phyloP scores from a whole-genome alignment of 2,888 invertebrate genomes.

The Cremastinae sp. region DNA sequence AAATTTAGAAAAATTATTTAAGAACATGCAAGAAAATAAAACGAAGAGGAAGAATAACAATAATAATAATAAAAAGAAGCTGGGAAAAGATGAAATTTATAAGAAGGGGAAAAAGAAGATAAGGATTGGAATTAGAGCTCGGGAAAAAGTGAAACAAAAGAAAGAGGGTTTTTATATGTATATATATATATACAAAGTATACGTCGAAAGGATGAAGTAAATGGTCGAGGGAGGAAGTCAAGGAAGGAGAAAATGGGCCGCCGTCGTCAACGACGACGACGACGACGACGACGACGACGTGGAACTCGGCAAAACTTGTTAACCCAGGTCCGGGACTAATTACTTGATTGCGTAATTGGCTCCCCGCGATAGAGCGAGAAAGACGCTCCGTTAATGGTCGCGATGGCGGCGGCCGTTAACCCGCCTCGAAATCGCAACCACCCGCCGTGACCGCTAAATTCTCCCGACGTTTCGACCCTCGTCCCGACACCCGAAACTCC shows the following conservation, averaged over 20 bases:
- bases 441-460: conserved; percentile 69
- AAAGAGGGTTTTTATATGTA: background rate
- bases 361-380: conserved; percentile 64
- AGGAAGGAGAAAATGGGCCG: conserved; percentile 66
- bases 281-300: too few species aligned
- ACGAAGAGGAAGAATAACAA: too few species aligned
- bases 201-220: conserved; percentile 39
- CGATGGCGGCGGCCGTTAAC: conserved; percentile 56
- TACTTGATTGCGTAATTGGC: conserved; percentile 79
- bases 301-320: conserved; percentile 71
- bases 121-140: conserved; percentile 10
- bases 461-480: conserved; percentile 72
- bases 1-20: too few species aligned
- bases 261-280: too few species aligned
- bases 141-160: conserved; percentile 31
- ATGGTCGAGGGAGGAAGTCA: conserved; percentile 44
- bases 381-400: conserved; percentile 36
- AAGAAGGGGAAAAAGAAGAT: conserved; percentile 6
- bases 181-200: conserved; percentile 32
- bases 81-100: conserved; percentile 26
- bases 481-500: conserved; percentile 12
- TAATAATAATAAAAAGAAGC: too few species aligned
- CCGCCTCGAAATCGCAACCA: conserved; percentile 60
- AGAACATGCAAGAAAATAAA: too few species aligned
- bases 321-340: conserved; percentile 78